Base-by-base conservation (phyloP, 2,113 vertebrate genomes). In the Nettapus auritus region DNA sequence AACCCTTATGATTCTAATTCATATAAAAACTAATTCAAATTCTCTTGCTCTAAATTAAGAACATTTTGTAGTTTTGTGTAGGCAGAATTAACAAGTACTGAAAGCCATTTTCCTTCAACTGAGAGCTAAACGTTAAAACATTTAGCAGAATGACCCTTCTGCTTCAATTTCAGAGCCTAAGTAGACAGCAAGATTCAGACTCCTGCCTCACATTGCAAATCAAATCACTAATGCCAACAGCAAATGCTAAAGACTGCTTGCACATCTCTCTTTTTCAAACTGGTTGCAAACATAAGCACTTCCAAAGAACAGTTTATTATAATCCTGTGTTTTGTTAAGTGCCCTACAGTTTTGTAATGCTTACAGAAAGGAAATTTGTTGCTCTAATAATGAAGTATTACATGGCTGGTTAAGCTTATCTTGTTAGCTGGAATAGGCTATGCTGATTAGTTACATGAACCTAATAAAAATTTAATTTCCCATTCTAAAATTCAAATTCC, bases 171-270 rank as follows among this genome's bases (percentile, higher is more conserved):
- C 34, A 86, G 78, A 97, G 70, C n/a, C 82, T 46, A 71, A 79
- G 23, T 7, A 79, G 48, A 82, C 18, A 68, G 80, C 23, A 87
- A 82, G 59, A 77, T 55, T 69, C 78, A 59, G 0, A 7, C 40
- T 89, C 53, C 53, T 12, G 7, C 13, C 23, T 21, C 48, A 34
- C 38, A 78, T 21, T 26, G 53, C 53, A 89, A 90, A 84, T 33
- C 34, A 74, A 92, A 93, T 92, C 73, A 84, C 29, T 87, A 71
- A 74, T 52, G 44, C 73, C 82, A 94, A 91, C 78, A 97, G 15
- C 44, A 60, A 89, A 75, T 19, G 23, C 50, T 75, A n/a, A 46
- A 63, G 60, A 62, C 4, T 0, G 26, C 56, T 80, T 40, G 22
- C 62, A 60, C 3, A 3, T 13, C 82, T 40, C 13, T 44, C 75